Conservation (phyloP, 2,113 vertebrate genomes). For the Micronisus gabar region DNA sequence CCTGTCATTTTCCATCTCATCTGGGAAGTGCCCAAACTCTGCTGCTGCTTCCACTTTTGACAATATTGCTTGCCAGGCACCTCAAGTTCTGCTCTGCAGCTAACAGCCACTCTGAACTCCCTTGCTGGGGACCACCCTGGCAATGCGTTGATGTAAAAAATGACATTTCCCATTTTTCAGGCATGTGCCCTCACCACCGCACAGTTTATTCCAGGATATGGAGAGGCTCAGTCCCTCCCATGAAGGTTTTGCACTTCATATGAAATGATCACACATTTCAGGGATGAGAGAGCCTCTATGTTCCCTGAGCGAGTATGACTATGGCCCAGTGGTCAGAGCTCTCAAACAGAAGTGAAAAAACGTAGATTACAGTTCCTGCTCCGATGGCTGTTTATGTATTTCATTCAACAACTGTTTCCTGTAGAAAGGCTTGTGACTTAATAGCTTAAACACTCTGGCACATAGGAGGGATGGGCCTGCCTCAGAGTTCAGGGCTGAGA, state of each 20-base stretch:
- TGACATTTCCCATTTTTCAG: background rate
- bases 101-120: background rate
- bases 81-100: background rate
- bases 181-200: background rate
- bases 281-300: background rate
- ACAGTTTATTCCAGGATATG: background rate
- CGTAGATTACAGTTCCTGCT: background rate
- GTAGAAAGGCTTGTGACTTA: background rate
- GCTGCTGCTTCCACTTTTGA: background rate
- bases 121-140: background rate
- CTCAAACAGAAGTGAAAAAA: slow-evolving; percentile 17
- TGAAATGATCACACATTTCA: background rate
- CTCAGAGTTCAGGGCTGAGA: background rate
- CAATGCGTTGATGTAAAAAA: background rate
- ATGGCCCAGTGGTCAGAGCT: background rate
- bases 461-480: background rate
- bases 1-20: slow-evolving; percentile 1
- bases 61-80: background rate
- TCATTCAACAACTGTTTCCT: slow-evolving; percentile 44
- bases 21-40: background rate
- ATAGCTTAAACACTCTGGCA: background rate
- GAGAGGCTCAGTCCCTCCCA: background rate
- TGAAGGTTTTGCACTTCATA: background rate
- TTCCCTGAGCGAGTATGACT: background rate
- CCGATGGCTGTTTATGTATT: background rate